Evolutionary conservation across 2,888 invertebrate genomes (phyloP).

Genomic region (Folsomia manolachei): DNA sequence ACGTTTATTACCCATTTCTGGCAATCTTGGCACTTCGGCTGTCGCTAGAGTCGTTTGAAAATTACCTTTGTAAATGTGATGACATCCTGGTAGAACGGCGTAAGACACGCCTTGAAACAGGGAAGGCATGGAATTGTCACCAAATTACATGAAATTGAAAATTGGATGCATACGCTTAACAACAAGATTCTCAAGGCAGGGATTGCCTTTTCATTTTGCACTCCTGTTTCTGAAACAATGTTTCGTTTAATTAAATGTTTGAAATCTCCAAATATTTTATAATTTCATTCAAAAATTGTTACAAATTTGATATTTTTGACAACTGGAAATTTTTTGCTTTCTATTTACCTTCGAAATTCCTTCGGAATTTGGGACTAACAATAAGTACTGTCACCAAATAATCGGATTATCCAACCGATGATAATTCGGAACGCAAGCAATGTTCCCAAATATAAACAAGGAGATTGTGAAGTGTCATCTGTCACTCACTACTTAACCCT

Average conservation of each 20-base stretch:
- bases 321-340: too few relatives aligned
- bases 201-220: too few relatives aligned
- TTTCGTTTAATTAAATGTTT: too few relatives aligned
- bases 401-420: background rate
- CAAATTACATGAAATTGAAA: too few relatives aligned
- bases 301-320: too few relatives aligned
- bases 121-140: background rate
- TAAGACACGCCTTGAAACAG: background rate
- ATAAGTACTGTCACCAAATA: background rate
- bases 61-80: background rate
- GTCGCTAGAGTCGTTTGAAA: background rate
- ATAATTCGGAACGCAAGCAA: conserved; percentile 6
- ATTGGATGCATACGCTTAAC: background rate
- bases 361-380: too few relatives aligned
- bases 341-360: too few relatives aligned
- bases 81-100: background rate
- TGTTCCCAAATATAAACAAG: too few relatives aligned
- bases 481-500: background rate
- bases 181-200: too few relatives aligned
- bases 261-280: too few relatives aligned
- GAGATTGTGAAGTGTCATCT: background rate
- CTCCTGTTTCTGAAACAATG: too few relatives aligned
- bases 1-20: conserved; percentile 4
- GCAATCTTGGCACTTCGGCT: background rate
- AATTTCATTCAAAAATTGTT: too few relatives aligned